Evolutionary conservation across 1,140 invertebrate genomes (phyloP).

Genomic region (Halyomorpha halys): DNA sequence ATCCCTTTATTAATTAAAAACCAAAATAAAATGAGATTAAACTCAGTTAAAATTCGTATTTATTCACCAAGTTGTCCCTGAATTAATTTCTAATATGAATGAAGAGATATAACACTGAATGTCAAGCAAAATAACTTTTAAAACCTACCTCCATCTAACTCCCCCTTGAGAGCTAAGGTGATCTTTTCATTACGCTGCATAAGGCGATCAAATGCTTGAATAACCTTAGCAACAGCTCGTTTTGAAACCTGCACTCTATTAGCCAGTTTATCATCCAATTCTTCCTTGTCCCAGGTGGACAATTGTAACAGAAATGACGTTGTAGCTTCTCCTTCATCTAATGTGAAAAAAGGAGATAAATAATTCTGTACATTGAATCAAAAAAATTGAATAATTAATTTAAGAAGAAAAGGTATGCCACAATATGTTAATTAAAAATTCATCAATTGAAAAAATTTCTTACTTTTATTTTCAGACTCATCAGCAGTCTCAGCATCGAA

Average conservation of each 20-base stretch:
- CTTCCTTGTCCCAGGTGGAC: conserved; percentile 97
- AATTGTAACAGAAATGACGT: conserved; percentile 91
- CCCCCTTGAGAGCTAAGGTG: conserved; percentile 74
- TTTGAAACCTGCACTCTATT: conserved; percentile 88
- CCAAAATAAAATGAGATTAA: no score
- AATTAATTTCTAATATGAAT: no score
- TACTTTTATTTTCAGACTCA: conserved; percentile 89
- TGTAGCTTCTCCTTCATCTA: conserved; percentile 92
- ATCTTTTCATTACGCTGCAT: conserved; percentile 90
- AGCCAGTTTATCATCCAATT: conserved; percentile 88
- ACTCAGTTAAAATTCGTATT: no score
- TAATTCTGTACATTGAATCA: no score
- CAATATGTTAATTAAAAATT: no score
- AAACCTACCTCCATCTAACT: conserved; percentile 52
- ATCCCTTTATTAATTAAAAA: no score
- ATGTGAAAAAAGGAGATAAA: background rate
- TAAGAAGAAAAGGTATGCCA: no score
- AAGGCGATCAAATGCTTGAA: conserved; percentile 89
- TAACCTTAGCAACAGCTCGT: conserved; percentile 87
- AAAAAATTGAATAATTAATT: no score
- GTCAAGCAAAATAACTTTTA: background rate
- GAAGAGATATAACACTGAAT: background rate
- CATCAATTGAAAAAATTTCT: conserved; percentile 27
- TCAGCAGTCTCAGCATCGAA: conserved; percentile 96
- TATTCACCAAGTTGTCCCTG: no score